Evolutionary conservation across 2,113 vertebrate genomes (phyloP), one percentile per base, ranked within the genome.

Genomic region (Ptyas mucosa): DNA sequence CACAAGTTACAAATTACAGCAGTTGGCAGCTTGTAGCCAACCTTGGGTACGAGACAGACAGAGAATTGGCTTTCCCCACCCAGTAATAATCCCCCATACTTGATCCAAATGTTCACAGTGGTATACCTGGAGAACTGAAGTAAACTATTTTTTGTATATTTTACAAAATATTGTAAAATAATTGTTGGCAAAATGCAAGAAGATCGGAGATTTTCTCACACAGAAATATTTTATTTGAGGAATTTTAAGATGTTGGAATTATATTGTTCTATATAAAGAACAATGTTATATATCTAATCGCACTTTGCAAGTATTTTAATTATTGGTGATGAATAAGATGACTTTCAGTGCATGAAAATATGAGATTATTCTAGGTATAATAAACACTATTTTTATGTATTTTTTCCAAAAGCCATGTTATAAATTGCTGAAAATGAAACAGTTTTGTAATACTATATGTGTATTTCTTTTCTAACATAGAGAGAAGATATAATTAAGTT

Each of bases 401-500:
- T 7, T 46, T 86, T 92, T 57, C 8, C 55, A 91, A 11, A 53
- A 12, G 90, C 64, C 58, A 34, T 92, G 46, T 8, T 91, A 39
- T 18, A 91, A 0, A 3, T 81, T 2, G 88, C 85, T 89, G 91
- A 57, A 89, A 93, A 94, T 39, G 89, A 2, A n/a, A 8, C 92
- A 91, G 46, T 57, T 34, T 14, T 95, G 88, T 95, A 94, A 90
- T 92, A 85, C 61, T 94, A 81, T 94, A 39, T 90, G 43, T 87
- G 8, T 90, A 51, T 92, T 34, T 95, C 90, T 94, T 95, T 94
- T 95, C 89, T 94, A 52, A 97, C 96, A 93, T 96, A 99, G 98
- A 98, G 97, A 98, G 98, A 99, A 96, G 98, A 99, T 95, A 97
- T 99, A 55, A 98, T 99, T 95, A 99, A 98, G 96, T 96, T 99